Percentiles rank a stretch among this genome's conserved stretches.
Conservation (phyloP, 2,113 vertebrate genomes). For the Brachypteracias leptosomus region DNA sequence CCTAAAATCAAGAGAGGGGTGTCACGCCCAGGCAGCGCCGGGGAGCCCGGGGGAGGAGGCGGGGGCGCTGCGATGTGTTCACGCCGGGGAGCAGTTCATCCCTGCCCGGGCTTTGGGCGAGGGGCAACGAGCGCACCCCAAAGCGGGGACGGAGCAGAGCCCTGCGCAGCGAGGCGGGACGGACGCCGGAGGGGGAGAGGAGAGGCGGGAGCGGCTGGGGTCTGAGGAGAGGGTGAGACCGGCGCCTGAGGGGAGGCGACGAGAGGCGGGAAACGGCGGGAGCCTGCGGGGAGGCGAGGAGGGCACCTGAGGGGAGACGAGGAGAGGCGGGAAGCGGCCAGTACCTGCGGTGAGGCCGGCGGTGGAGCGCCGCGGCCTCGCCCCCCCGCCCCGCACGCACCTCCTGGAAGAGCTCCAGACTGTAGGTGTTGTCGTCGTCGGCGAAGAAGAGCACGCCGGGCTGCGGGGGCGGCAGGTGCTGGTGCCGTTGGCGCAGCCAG, state of each 20-base stretch:
- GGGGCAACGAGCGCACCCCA: too few relatives aligned
- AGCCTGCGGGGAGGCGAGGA: too few relatives aligned
- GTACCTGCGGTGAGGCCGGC: neutral
- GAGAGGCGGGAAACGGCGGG: too few relatives aligned
- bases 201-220: too few relatives aligned
- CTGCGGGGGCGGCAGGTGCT: slow-evolving; percentile 72
- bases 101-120: neutral
- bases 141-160: neutral
- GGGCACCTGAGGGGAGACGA: neutral
- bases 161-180: too few relatives aligned
- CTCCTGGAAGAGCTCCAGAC: slow-evolving; percentile 97
- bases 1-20: rapidly evolving
- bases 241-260: too few relatives aligned
- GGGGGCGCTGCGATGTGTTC: neutral
- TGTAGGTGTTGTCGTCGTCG: slow-evolving; percentile 99
- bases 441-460: slow-evolving; percentile 94
- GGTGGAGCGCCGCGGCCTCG: neutral
- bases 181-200: too few relatives aligned
- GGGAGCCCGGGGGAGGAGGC: too few relatives aligned
- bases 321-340: neutral
- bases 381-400: slow-evolving; percentile 66
- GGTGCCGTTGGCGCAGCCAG: slow-evolving; percentile 88
- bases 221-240: too few relatives aligned
- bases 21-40: neutral
- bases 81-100: neutral